Evolutionary conservation across 2,113 vertebrate genomes (phyloP), one percentile per base, ranked within the genome.

Genomic region (Silurus meridionalis): DNA sequence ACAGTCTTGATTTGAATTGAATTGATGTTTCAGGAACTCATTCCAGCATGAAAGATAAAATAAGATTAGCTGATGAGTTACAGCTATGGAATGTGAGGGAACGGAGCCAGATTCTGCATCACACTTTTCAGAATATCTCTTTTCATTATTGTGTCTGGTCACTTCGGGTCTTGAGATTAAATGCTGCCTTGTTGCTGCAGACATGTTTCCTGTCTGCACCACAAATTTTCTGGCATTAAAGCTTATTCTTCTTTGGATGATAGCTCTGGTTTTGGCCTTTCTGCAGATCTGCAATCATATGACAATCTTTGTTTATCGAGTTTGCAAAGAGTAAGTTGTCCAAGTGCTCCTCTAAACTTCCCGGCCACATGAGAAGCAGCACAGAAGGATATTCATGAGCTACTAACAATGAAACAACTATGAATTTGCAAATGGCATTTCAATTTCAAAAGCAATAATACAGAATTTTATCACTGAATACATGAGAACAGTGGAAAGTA

Each of bases 281-380:
- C 58, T 48, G 63, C 28, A 80, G 75, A 80, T 15, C 60, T 48
- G 19, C 25, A 55, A 14, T 60, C 52, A 58, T 55, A 75, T 50
- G 55, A 64, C 46, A 50, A 82, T 64, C 80, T 66, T 37, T 50
- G 80, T 82, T 77, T 82, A 82, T 82, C 48, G 9, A 46, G 67
- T 80, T 52, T 58, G 75, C 64, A 86, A 15, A 71, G 63, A 81
- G 55, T 21, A 69, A 66, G 72, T 69, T 71, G 78, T 66, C 52
- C 25, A 82, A 81, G 6, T 17, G 17, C 28, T 61, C 23, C n/a
- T 67, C 52, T 58, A 80, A 79, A 66, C 17, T 37, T n/a, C 9
- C 46, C 23, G 2, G 28, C 19, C 50, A 53, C 28, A 58, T 37
- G 37, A 0, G 28, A n/a, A 80, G 64, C n/a, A 57, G 63, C 61